Conservation (phyloP, 2,797 vertebrate genomes). For the Spheniscus humboldti region DNA sequence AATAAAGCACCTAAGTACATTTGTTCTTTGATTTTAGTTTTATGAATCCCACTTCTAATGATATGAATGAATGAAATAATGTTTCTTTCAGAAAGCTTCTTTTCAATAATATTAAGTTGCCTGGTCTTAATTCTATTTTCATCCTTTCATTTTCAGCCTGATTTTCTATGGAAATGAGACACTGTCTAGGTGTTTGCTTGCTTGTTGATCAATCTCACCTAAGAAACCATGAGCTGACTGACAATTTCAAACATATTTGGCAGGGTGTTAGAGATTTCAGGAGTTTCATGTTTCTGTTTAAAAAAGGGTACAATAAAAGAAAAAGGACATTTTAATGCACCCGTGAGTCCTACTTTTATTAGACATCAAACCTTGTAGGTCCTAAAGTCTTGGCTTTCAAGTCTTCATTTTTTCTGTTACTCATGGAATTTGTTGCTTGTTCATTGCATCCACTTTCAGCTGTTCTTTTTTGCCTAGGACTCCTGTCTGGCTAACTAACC, state of each 20-base stretch:
- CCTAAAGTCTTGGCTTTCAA: not conserved
- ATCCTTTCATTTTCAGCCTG: not conserved
- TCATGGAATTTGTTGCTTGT: not conserved
- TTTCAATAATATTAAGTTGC: not conserved
- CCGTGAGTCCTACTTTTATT: not conserved
- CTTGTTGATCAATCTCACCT: not conserved
- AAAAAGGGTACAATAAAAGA: not conserved
- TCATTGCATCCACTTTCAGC: not conserved
- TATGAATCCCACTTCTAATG: not conserved
- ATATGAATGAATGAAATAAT: not conserved
- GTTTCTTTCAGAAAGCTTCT: not conserved
- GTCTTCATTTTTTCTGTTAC: not conserved
- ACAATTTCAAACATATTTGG: not conserved
- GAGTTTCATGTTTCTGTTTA: not conserved
- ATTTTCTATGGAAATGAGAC: not conserved
- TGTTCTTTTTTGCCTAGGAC: not conserved
- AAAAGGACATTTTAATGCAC: not conserved
- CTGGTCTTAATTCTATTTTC: not conserved
- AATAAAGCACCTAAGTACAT: not conserved
- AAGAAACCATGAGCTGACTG: not conserved
- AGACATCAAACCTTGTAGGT: not conserved
- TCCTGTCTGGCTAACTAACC: not conserved
- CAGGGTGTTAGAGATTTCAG: not conserved
- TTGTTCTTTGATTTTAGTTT: not conserved
- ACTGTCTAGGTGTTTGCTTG: not conserved